Percentiles rank a stretch among this genome's conserved stretches.
phyloP scores from a whole-genome alignment of 2,888 invertebrate species.

The Stramonita haemastoma region DNA sequence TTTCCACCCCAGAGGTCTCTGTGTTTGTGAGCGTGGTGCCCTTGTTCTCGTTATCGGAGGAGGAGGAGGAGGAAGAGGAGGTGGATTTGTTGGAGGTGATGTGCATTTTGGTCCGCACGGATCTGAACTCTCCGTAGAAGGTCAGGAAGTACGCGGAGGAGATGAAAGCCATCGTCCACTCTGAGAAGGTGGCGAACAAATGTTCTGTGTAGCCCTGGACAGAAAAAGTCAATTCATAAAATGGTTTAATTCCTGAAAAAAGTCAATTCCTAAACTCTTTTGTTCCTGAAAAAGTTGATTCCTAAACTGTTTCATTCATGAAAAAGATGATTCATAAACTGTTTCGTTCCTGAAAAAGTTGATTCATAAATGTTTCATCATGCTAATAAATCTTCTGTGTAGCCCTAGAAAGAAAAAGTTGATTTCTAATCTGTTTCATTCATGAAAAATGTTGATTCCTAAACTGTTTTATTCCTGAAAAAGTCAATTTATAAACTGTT shows the following conservation, averaged over 20 bases:
- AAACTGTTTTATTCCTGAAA: too few species aligned
- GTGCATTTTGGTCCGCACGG: conserved; percentile 14
- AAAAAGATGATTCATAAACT: too few species aligned
- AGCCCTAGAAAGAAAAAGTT: too few species aligned
- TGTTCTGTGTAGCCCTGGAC: conserved; percentile 41
- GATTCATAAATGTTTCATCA: neutral
- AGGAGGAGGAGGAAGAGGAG: neutral
- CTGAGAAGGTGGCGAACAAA: conserved; percentile 29
- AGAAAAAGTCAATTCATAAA: neutral
- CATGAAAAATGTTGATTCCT: too few species aligned
- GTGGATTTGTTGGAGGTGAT: neutral
- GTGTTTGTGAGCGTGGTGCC: neutral
- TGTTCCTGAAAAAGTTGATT: neutral
- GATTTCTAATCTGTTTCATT: too few species aligned
- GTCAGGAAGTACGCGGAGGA: conserved; percentile 33
- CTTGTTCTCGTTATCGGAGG: neutral
- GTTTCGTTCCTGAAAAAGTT: too few species aligned
- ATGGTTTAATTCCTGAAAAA: neutral
- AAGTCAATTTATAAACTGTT: too few species aligned
- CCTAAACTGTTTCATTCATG: too few species aligned
- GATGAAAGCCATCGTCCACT: conserved; percentile 33
- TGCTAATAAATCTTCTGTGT: too few species aligned
- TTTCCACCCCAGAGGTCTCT: neutral
- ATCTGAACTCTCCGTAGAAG: conserved; percentile 19
- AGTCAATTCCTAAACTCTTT: too few species aligned